Evolutionary conservation across 2,113 vertebrate species (phyloP).

Genomic region (Protobothrops flavoviridis): DNA sequence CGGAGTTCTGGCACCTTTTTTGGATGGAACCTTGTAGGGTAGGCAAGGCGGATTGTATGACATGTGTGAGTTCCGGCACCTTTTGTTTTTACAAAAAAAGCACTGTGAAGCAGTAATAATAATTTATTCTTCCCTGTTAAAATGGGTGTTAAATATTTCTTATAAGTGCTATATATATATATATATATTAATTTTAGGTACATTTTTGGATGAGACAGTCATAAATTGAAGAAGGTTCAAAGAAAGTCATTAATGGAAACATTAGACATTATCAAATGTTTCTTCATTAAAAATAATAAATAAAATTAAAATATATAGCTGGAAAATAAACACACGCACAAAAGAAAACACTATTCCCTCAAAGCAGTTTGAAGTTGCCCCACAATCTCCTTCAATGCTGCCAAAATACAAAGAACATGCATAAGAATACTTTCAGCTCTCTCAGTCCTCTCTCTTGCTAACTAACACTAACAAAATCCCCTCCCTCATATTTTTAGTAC

Average conservation of each 20-base stretch:
- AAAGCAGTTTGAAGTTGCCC: background rate
- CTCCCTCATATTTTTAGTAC: background rate
- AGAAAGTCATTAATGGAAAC: background rate
- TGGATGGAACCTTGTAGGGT: no score
- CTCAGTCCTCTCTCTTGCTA: background rate
- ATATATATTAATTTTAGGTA: background rate
- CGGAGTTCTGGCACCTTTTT: no score
- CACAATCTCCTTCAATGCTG: background rate
- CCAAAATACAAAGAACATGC: background rate
- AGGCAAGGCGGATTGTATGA: no score
- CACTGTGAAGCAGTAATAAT: background rate
- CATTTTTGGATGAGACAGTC: background rate
- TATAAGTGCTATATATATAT: background rate
- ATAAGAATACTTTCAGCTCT: background rate
- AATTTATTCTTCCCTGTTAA: background rate
- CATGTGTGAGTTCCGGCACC: no score
- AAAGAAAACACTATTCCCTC: background rate
- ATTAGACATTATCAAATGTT: background rate
- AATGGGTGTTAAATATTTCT: background rate
- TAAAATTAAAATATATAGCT: background rate
- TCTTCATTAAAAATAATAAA: background rate
- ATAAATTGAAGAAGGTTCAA: background rate
- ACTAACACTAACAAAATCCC: background rate
- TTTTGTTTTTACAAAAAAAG: no score
- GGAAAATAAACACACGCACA: background rate